Percentiles rank a stretch among this genome's conserved stretches.
Evolutionary conservation across 2,888 invertebrate genomes (phyloP).

Genomic region (Morinoia aosen): DNA sequence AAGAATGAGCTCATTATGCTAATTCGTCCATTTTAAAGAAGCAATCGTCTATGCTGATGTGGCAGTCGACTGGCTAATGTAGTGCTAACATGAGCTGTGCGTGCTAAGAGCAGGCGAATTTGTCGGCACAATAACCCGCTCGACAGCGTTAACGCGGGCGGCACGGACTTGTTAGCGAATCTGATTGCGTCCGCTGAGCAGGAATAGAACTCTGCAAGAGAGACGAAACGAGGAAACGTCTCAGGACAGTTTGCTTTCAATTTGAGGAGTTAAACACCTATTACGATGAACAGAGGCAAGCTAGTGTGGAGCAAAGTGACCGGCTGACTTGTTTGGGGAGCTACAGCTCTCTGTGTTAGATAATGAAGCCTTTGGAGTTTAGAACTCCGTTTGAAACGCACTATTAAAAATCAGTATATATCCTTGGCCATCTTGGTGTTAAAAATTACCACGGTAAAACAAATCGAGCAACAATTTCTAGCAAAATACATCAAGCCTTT

Average conservation of each 20-base stretch:
- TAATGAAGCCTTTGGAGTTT: background rate
- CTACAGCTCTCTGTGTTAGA: background rate
- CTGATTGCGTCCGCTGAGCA: background rate
- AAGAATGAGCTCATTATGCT: background rate
- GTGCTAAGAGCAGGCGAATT: background rate
- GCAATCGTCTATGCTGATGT: background rate
- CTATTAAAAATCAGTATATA: background rate
- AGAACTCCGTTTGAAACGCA: background rate
- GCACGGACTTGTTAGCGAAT: background rate
- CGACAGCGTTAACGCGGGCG: background rate
- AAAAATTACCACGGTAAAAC: background rate
- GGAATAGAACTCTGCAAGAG: background rate
- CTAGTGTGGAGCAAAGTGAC: background rate
- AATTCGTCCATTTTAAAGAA: background rate
- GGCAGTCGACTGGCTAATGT: background rate
- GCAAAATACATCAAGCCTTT: background rate
- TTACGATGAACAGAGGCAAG: background rate
- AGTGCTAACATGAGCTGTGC: background rate
- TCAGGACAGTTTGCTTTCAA: slow-evolving; percentile 37
- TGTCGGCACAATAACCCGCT: background rate
- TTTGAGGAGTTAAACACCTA: slow-evolving; percentile 25
- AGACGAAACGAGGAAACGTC: slow-evolving; percentile 1
- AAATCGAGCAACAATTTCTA: background rate
- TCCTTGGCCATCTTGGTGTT: background rate
- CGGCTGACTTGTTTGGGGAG: background rate